Evolutionary conservation across 2,888 invertebrate genomes (phyloP), one percentile per base, ranked within the genome.

Genomic region (Unio delphinus): DNA sequence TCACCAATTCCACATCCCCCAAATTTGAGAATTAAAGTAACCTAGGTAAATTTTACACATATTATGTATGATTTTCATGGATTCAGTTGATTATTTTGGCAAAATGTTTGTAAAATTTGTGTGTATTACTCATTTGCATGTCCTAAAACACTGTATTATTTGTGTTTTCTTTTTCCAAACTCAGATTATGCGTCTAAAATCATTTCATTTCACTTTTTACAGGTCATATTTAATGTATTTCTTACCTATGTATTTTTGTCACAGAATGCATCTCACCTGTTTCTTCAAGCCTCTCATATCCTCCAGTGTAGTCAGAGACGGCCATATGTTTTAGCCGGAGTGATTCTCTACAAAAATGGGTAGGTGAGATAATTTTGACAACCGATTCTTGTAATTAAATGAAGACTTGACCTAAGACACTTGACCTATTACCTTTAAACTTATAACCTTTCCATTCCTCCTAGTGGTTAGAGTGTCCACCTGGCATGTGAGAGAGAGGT

Each of bases 301-400:
- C 90, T 97, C 74, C 95, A 96, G 84, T 93, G 94, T 80, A 96
- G 95, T 86, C 94, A 95, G 88, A 93, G 94, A 87, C 93, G 93
- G 67, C 93, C 92, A 80, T 94, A 95, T 55, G 94, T 96, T 56
- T 91, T 96, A 61, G 96, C 96, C 8, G 97, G 97, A 67, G 93
- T 94, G 66, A 92, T 97, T 69, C 92, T 97, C 72, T 96, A 95
- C 87, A 95, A 96, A 88, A 96, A 96, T 89, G 96, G 95, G 96
- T 96, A 90, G 91, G 95, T 57, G 23, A 54, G 1, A 26, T 18
- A 45, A 45, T 45, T 45, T 11, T 45, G 17, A 58, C 28, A 61
- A 45, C 18, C 26, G 7, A 28, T 20, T 34, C 8, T 30, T 55
- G n/a, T 45, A 15, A 54, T 64, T 26, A 6, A 45, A 45, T 45